Conservation (phyloP, 1,140 invertebrate genomes). For the Notospermus geniculatus region DNA sequence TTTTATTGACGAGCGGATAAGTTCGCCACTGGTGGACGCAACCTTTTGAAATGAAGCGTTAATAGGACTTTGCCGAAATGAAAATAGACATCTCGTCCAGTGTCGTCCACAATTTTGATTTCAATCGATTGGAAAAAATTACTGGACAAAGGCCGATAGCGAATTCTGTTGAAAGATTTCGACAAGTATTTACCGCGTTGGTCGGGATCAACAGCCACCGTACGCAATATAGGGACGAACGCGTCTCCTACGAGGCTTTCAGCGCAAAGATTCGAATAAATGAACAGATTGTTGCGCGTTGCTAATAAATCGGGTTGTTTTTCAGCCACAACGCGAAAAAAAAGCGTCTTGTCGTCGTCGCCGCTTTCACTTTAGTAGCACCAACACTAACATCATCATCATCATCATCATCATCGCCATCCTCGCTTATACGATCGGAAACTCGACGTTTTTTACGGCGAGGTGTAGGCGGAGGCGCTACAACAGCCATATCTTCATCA, state of each 20-base stretch:
- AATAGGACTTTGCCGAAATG: not conserved
- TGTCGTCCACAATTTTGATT: not conserved
- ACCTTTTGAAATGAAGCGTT: slow-evolving; percentile 1
- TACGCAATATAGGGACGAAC: not conserved
- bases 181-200: not conserved
- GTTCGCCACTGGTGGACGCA: too few species aligned
- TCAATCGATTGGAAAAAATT: not conserved
- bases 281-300: not conserved
- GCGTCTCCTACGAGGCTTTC: not conserved
- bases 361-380: too few species aligned
- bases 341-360: too few species aligned
- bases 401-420: too few species aligned
- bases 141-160: not conserved
- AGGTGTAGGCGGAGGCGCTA: too few species aligned
- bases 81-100: not conserved
- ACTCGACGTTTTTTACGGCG: too few species aligned
- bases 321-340: not conserved
- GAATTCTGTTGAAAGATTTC: not conserved
- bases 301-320: not conserved
- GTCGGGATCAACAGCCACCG: not conserved
- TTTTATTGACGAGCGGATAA: too few species aligned
- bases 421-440: too few species aligned
- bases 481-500: too few species aligned
- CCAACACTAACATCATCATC: too few species aligned
- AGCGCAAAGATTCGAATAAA: not conserved